Percentiles rank a stretch among this genome's conserved stretches.
phyloP scores from a whole-genome alignment of 2,113 vertebrate genomes.

The Poecile atricapillus region DNA sequence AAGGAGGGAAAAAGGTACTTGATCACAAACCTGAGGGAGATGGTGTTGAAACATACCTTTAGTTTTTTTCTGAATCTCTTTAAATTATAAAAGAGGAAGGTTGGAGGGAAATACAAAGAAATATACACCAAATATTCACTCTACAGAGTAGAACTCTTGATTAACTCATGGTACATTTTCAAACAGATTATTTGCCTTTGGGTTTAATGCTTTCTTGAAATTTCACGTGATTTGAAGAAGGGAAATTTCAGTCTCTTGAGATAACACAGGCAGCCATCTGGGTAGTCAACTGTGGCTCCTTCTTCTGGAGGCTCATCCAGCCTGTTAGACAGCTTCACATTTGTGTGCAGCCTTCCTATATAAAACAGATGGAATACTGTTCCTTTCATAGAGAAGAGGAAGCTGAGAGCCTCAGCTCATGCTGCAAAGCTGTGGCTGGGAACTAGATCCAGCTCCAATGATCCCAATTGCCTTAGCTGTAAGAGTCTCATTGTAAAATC shows the following conservation, averaged over 20 bases:
- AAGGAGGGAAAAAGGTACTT: background rate
- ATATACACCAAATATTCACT: background rate
- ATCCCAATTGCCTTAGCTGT: background rate
- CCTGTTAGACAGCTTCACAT: background rate
- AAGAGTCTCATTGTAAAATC: constrained; percentile 27
- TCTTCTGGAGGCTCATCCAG: background rate
- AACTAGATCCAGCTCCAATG: background rate
- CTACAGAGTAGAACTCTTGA: background rate
- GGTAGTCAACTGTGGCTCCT: background rate
- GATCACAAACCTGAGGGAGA: background rate
- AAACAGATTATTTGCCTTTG: background rate
- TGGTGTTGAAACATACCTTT: background rate
- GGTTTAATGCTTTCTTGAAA: background rate
- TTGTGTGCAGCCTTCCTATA: background rate
- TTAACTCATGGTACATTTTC: background rate
- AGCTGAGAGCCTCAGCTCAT: background rate
- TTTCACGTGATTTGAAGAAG: background rate
- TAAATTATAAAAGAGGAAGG: background rate
- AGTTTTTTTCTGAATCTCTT: background rate
- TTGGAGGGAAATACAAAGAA: background rate
- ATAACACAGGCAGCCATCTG: background rate
- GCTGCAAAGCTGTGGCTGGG: background rate
- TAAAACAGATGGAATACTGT: background rate
- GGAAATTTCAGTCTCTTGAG: background rate
- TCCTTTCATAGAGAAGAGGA: background rate